Evolutionary conservation across 2,113 vertebrate species (phyloP), one percentile per base, ranked within the genome.

Genomic region (Eurystomus gularis): DNA sequence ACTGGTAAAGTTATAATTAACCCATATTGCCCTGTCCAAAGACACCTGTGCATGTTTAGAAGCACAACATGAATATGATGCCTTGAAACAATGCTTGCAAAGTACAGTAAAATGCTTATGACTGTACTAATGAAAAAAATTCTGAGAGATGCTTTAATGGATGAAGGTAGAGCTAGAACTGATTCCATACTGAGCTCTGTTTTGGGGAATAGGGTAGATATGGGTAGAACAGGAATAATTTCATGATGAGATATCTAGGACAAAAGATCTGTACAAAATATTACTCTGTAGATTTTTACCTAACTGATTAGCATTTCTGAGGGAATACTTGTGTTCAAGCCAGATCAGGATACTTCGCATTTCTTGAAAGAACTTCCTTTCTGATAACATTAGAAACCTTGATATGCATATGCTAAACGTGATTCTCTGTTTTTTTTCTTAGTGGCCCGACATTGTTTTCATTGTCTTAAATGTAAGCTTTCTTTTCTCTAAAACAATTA

Each of bases 1-100:
- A 91, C 93, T 88, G 71, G 58, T 95, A 94, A 93, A 95, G 55
- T 93, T 97, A 90, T 92, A 88, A 80, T 97, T 97, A 97, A 97
- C 96, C 88, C 3, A 0, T 86, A 61, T 81, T 85, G 52, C 42
- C 58, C 69, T 93, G 80, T 86, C 42, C 88, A 96, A 94, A 94
- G 40, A 86, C 29, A 82, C 77, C 90, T 89, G 33, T 55, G 68
- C 18, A 40, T 39, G 18, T 86, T 88, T 83, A 81, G 78, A 92
- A 80, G 57, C n/a, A 88, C n/a, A 86, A 52, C 23, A 75, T 42
- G 21, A 75, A 57, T 49, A 72, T 64, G 49, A 35, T 65, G 37
- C 20, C 54, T 95, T 66, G 42, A 82, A 85, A 69, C 7, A 8
- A 37, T 62, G 39, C 24, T 88, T 83, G 31, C 48, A 77, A 51